phyloP scores from a whole-genome alignment of 2,113 vertebrate genomes.

The Oncorhynchus nerka region DNA sequence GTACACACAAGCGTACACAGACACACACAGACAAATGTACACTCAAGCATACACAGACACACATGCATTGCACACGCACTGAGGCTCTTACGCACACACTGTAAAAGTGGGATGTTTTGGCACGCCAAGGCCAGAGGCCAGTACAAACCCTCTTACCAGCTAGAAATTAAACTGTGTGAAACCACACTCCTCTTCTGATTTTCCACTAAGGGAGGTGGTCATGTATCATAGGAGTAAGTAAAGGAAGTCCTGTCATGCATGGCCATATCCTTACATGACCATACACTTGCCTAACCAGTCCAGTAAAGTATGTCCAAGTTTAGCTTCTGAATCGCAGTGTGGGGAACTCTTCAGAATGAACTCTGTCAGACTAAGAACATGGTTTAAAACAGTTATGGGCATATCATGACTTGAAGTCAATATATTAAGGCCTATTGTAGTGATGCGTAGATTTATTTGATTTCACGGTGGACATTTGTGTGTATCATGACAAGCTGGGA shows the following conservation, averaged over 20 bases:
- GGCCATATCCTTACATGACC: slow-evolving; percentile 27
- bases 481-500: too few relatives aligned
- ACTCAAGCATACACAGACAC: slow-evolving; percentile 6
- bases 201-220: slow-evolving; percentile 15
- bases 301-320: neutral
- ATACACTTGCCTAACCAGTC: neutral
- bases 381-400: neutral
- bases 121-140: slow-evolving; percentile 63
- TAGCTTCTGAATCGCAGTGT: too few relatives aligned
- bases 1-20: slow-evolving; percentile 43
- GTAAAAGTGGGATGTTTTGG: slow-evolving; percentile 41
- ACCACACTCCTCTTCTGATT: slow-evolving; percentile 13
- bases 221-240: slow-evolving; percentile 24
- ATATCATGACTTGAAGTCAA: neutral
- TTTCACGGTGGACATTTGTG: too few relatives aligned
- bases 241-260: slow-evolving; percentile 11
- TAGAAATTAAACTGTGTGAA: slow-evolving; percentile 37
- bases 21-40: slow-evolving; percentile 33
- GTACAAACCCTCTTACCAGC: slow-evolving; percentile 10
- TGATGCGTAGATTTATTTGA: neutral
- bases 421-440: neutral
- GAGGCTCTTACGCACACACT: slow-evolving; percentile 12
- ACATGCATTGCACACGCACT: neutral
- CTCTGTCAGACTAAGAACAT: neutral
- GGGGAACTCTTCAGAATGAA: too few relatives aligned